Evolutionary conservation across 2,113 vertebrate species (phyloP).

Genomic region (Xiphophorus hellerii): DNA sequence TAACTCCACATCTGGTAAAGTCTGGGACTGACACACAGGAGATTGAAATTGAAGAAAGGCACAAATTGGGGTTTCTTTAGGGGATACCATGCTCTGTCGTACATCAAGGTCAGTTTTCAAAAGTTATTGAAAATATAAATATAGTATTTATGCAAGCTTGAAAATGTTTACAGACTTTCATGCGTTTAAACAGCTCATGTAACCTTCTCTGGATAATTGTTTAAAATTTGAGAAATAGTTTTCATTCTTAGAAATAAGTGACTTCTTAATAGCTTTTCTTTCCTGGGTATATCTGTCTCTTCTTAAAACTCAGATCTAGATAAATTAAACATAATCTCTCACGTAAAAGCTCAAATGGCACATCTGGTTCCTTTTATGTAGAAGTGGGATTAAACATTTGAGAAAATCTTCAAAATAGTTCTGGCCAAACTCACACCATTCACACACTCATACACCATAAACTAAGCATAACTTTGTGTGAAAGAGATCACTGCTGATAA

Average conservation of each 20-base stretch:
- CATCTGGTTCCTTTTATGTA: slow-evolving; percentile 16
- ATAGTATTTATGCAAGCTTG: not conserved
- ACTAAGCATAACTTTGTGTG: too few species aligned
- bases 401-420: slow-evolving; percentile 5
- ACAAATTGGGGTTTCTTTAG: too few species aligned
- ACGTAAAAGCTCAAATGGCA: slow-evolving; percentile 17
- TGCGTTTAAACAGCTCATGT: not conserved
- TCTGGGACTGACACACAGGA: too few species aligned
- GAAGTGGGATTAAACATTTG: slow-evolving; percentile 5
- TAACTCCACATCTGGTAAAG: too few species aligned
- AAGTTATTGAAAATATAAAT: not conserved
- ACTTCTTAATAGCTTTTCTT: slow-evolving; percentile 13
- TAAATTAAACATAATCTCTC: slow-evolving; percentile 40
- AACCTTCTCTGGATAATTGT: not conserved
- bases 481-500: too few species aligned
- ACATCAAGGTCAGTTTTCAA: not conserved
- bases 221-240: not conserved
- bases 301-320: slow-evolving; percentile 33
- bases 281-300: slow-evolving; percentile 30
- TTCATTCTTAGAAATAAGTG: not conserved
- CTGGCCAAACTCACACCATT: too few species aligned
- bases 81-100: too few species aligned
- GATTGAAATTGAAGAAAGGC: too few species aligned
- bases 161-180: not conserved
- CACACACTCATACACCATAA: too few species aligned